A percentile compares a stretch with the other conserved stretches of the same genome.
Conservation (phyloP, 2,113 vertebrate genomes). For the Polypterus senegalus region DNA sequence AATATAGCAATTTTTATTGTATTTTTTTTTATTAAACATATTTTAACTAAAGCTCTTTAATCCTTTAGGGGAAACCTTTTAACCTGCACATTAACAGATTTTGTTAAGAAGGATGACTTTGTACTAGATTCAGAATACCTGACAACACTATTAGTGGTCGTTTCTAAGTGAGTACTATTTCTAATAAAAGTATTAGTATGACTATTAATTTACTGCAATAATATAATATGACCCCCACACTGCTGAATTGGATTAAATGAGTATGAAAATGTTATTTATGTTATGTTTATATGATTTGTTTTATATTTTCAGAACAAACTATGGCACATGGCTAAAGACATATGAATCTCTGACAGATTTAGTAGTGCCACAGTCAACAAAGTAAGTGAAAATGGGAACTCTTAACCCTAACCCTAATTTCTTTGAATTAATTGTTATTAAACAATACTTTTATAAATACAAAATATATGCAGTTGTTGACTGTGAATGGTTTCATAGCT, state of each 20-base stretch:
- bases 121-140: slow-evolving; percentile 86
- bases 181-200: too few relatives aligned
- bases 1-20: neutral
- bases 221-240: too few relatives aligned
- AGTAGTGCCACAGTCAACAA: slow-evolving; percentile 90
- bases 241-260: too few relatives aligned
- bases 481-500: too few relatives aligned
- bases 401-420: too few relatives aligned
- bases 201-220: too few relatives aligned
- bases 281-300: slow-evolving; percentile 6
- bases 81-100: slow-evolving; percentile 62
- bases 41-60: neutral
- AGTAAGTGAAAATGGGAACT: slow-evolving; percentile 48
- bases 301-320: slow-evolving; percentile 50
- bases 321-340: slow-evolving; percentile 69
- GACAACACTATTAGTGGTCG: slow-evolving; percentile 77
- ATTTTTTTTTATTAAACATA: slow-evolving; percentile 3
- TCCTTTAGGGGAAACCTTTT: slow-evolving; percentile 62
- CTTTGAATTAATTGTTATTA: too few relatives aligned
- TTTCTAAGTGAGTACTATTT: slow-evolving; percentile 62
- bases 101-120: slow-evolving; percentile 80
- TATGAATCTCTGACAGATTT: slow-evolving; percentile 84
- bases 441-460: too few relatives aligned
- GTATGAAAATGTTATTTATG: too few relatives aligned
- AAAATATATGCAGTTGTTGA: too few relatives aligned